Base-by-base conservation (phyloP, 2,797 vertebrate species). In the Brachyrhaphis roseni region DNA sequence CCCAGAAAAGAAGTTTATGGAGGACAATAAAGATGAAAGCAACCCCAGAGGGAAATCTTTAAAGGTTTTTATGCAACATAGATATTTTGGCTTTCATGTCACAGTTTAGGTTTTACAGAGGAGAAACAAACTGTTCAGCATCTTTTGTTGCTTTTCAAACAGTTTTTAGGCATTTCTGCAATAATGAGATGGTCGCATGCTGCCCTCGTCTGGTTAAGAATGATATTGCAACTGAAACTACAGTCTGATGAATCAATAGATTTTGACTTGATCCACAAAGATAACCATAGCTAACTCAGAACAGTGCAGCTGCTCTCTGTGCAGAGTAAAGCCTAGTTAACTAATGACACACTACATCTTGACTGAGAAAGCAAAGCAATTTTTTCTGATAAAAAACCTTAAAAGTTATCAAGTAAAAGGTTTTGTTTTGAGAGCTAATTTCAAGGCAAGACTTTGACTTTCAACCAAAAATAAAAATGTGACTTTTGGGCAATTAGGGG, bases 121-220 rank as follows among this genome's bases (percentile, higher is more conserved):
- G 76, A 84, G 80, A 84, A 83, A 45, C 55, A 74, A 76, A 66
- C 74, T 76, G 46, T 70, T 20, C 10, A 53, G 15, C 23, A 39
- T 76, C 18, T 77, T 43, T 43, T 41, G 76, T 39, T 82, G 49
- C 78, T 84, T 78, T 57, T 28, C 68, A 72, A 72, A 75, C 10
- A n/a, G 26, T 5, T 45, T 68, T 72, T 7, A 2, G 5, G 18
- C 15, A 6, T 36, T 59, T 28, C 10, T 26, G 39, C 45, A 13
- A 47, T 76, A 53, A 70, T 84, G 72, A 46, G 77, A 83, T 83
- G 81, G 85, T 80, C 87, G 83, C 87, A 57, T 93, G 93, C 91
- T 93, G 93, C 76, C 93, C 91, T 94, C 96, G 95, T 91, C 89
- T 92, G 95, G 93, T 18, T 1, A 0, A 20, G 8, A 36, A 26